Conservation (phyloP, 30 jellyfish, hydroid and myxozoan species). For the Cassiopea andromeda region DNA sequence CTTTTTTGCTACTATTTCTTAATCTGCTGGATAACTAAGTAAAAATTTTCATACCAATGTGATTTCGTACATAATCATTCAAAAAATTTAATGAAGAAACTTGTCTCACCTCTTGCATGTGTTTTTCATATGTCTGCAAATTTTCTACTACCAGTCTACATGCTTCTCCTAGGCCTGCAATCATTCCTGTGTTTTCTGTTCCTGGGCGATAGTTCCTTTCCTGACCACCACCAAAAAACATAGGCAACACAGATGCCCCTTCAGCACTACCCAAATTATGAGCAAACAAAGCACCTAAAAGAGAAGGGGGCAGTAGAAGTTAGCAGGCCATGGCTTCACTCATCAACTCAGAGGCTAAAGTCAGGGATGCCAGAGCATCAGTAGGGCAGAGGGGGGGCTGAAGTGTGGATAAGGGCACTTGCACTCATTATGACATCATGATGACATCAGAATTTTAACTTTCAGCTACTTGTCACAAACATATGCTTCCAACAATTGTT, state of each 20-base stretch:
- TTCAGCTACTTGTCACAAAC: too few species aligned
- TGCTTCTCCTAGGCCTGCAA: conserved; percentile 99
- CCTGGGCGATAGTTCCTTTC: conserved; percentile 96
- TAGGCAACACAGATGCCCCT: conserved; percentile 70
- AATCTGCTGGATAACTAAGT: too few species aligned
- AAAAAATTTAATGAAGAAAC: neutral
- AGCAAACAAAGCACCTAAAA: conserved; percentile 90
- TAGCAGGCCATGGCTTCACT: neutral
- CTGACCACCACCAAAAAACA: conserved; percentile 97
- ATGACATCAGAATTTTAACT: too few species aligned
- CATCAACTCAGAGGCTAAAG: too few species aligned
- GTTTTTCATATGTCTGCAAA: conserved; percentile 25
- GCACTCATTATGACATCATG: too few species aligned
- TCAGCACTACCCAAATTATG: conserved; percentile 46
- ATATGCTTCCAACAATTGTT: too few species aligned
- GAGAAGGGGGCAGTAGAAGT: neutral
- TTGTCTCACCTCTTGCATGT: conserved; percentile 66
- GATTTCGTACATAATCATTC: too few species aligned
- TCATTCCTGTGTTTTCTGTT: conserved; percentile 94
- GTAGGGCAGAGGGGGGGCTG: too few species aligned
- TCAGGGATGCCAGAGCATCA: too few species aligned
- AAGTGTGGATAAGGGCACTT: too few species aligned
- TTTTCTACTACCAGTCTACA: conserved; percentile 81
- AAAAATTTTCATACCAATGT: too few species aligned
- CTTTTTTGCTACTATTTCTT: too few species aligned